Percentiles rank a stretch among this genome's conserved stretches.
phyloP scores from a whole-genome alignment of 2,113 vertebrate species.

The Pogona vitticeps region DNA sequence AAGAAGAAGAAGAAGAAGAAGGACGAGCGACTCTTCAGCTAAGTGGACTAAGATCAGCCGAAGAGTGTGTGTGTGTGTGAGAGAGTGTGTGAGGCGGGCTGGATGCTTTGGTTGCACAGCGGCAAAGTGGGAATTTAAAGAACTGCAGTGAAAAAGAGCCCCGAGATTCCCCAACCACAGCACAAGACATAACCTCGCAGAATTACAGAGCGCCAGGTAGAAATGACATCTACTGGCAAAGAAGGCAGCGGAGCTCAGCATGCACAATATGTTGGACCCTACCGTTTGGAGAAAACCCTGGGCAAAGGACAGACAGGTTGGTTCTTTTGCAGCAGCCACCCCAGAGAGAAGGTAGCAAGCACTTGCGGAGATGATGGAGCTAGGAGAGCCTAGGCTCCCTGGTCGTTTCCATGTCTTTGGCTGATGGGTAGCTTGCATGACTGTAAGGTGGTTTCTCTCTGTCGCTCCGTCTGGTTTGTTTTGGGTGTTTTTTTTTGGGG shows the following conservation, averaged over 20 bases:
- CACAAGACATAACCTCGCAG: slow-evolving; percentile 53
- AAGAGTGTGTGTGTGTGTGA: slow-evolving; percentile 24
- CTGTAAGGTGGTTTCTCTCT: not conserved
- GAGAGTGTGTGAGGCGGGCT: not conserved
- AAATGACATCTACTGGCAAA: slow-evolving; percentile 97
- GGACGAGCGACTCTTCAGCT: slow-evolving; percentile 56
- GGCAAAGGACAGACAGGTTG: slow-evolving; percentile 99
- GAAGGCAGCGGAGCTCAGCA: slow-evolving; percentile 96
- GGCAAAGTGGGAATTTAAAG: slow-evolving; percentile 72
- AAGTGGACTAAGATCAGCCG: slow-evolving; percentile 65
- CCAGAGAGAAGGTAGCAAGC: slow-evolving; percentile 58
- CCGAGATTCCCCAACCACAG: slow-evolving; percentile 67
- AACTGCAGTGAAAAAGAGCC: slow-evolving; percentile 65
- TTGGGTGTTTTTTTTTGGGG: not conserved
- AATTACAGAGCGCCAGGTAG: slow-evolving; percentile 71
- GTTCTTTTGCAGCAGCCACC: slow-evolving; percentile 68
- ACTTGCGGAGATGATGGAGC: slow-evolving; percentile 54
- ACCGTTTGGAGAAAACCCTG: slow-evolving; percentile 98
- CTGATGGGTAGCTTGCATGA: slow-evolving; percentile 26
- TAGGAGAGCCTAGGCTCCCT: slow-evolving; percentile 48
- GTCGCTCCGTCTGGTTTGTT: not conserved
- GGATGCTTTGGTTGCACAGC: slow-evolving; percentile 66
- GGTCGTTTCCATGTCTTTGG: slow-evolving; percentile 22
- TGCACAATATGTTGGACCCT: slow-evolving; percentile 99
- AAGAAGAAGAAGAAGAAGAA: slow-evolving; percentile 30